phyloP scores from a whole-genome alignment of 1,140 invertebrate genomes.

The Ips nitidus region DNA sequence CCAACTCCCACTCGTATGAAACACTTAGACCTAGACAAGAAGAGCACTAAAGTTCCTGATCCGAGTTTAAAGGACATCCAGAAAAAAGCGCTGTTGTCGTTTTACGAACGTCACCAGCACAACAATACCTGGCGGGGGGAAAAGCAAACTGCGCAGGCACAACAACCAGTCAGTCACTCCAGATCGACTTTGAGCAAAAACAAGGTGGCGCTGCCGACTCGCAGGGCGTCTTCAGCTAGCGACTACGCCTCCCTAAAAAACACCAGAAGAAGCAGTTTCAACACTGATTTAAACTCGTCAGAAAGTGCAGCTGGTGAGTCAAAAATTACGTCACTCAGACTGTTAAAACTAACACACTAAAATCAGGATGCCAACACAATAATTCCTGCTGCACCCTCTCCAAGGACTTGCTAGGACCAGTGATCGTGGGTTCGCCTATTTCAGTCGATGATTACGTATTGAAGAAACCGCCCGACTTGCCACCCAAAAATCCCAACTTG shows the following conservation, averaged over 20 bases:
- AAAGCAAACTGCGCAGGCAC: too few species aligned
- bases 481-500: conserved; percentile 74
- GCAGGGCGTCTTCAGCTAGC: conserved; percentile 68
- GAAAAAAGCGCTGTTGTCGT: conserved; percentile 82
- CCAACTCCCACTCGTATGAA: too few species aligned
- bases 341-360: too few species aligned
- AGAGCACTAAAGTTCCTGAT: conserved; percentile 67
- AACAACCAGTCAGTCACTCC: too few species aligned
- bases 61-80: conserved; percentile 83
- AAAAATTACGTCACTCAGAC: not conserved
- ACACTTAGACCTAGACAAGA: conserved; percentile 71
- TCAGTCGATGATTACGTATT: conserved; percentile 72
- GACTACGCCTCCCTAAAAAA: conserved; percentile 62
- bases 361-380: conserved; percentile 58
- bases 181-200: conserved; percentile 59
- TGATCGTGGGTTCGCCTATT: conserved; percentile 66
- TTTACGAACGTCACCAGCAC: conserved; percentile 72
- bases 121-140: conserved; percentile 26
- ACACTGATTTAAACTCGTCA: conserved; percentile 42
- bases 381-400: conserved; percentile 65
- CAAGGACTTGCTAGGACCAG: conserved; percentile 61
- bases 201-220: conserved; percentile 56
- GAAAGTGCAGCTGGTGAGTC: conserved; percentile 28
- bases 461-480: conserved; percentile 67
- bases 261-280: conserved; percentile 50